Percentiles rank a stretch among this genome's conserved stretches.
These are phyloP conservation scores for Nesoenas mayeri DNA, from an alignment of 2,113 vertebrate genomes.

Conservation along the genomic window DNA sequence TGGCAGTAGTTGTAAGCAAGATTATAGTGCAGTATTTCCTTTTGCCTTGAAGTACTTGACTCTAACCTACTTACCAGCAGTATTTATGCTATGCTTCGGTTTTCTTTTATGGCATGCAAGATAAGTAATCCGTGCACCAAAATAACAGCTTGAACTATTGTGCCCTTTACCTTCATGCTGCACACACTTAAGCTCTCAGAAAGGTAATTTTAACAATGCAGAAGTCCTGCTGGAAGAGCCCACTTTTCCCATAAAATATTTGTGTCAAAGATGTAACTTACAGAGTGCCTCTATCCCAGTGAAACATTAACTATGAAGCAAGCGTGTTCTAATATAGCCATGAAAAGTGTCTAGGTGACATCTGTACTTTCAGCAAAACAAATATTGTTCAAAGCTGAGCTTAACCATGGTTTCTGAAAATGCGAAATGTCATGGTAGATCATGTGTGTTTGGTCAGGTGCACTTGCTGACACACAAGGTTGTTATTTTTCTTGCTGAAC, in stretches of 20 bases:
- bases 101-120: background rate
- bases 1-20: background rate
- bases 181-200: background rate
- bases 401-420: background rate
- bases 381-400: background rate
- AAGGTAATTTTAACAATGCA: background rate
- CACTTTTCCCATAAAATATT: background rate
- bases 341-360: background rate
- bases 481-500: background rate
- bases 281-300: background rate
- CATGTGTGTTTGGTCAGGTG: background rate
- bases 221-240: background rate
- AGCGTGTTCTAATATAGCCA: background rate
- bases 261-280: background rate
- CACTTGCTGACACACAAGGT: background rate
- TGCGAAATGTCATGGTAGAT: background rate
- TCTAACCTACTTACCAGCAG: background rate
- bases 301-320: slow-evolving; percentile 24
- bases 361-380: slow-evolving; percentile 7
- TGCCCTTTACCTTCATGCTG: background rate
- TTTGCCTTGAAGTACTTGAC: background rate
- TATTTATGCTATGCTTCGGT: background rate
- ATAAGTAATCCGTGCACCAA: background rate
- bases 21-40: background rate
- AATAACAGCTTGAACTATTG: background rate